Evolutionary conservation across 2,888 invertebrate genomes (phyloP).

Genomic region (Tenthredo scrophulariae): DNA sequence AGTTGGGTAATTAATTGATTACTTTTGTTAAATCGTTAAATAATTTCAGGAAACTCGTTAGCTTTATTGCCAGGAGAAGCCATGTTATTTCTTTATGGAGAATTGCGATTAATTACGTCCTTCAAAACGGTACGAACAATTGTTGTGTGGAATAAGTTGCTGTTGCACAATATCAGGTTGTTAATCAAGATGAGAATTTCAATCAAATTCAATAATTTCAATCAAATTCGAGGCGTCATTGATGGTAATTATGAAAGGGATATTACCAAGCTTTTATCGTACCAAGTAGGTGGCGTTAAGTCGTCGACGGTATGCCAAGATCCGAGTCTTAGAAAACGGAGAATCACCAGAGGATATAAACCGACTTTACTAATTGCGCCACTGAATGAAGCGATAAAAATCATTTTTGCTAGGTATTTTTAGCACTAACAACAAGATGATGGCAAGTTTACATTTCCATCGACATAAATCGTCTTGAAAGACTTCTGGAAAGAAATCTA

Average conservation of each 20-base stretch:
- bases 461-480: not conserved
- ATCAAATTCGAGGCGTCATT: constrained; percentile 12
- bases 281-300: not conserved
- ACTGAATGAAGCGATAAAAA: constrained; percentile 45
- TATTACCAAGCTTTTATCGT: constrained; percentile 13
- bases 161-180: not conserved
- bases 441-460: not conserved
- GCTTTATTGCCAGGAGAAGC: not conserved
- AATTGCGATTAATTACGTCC: not conserved
- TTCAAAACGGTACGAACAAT: no score
- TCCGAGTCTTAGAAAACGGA: not conserved
- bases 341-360: constrained; percentile 26
- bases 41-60: not conserved
- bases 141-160: no score
- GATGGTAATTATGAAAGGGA: not conserved
- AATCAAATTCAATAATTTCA: constrained; percentile 12
- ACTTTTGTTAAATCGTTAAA: constrained; percentile 6
- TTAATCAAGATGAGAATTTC: not conserved
- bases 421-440: not conserved
- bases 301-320: not conserved
- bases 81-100: not conserved
- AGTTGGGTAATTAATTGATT: not conserved
- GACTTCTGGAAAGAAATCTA: not conserved
- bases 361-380: constrained; percentile 27
- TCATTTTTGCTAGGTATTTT: not conserved